These are phyloP conservation scores for Meleagris gallopavo DNA, from an alignment of 2,113 vertebrate species.

Conservation along the genomic window DNA sequence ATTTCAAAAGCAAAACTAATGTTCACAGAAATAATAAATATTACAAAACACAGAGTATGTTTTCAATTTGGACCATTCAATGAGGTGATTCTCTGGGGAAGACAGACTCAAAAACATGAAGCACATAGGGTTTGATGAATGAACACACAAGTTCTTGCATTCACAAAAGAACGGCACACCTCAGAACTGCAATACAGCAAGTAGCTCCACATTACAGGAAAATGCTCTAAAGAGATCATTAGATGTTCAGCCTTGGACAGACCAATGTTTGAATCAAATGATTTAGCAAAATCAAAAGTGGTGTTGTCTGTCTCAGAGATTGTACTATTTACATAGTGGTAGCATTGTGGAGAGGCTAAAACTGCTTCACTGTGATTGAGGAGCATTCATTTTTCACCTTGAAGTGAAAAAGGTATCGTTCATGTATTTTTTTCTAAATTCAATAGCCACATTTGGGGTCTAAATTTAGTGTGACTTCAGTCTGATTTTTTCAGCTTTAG, in stretches of 20 bases:
- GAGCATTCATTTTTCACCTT: not conserved
- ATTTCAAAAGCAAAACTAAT: constrained; percentile 70
- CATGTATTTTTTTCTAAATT: not conserved
- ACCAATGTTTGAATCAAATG: constrained; percentile 63
- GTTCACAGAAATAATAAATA: constrained; percentile 59
- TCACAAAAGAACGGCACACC: constrained; percentile 10
- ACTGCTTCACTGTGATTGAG: not conserved
- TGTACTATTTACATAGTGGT: not conserved
- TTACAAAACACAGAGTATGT: constrained; percentile 61
- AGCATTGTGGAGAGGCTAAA: not conserved
- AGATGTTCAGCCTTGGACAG: constrained; percentile 42
- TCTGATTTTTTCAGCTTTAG: not conserved
- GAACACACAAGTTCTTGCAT: constrained; percentile 59
- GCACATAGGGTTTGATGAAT: constrained; percentile 56
- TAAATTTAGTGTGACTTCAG: not conserved
- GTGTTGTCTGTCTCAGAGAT: not conserved
- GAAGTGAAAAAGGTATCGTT: not conserved
- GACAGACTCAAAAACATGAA: constrained; percentile 64
- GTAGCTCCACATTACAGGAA: constrained; percentile 62
- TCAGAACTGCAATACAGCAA: constrained; percentile 70
- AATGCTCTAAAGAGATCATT: not conserved
- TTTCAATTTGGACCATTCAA: constrained; percentile 71
- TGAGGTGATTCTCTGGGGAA: constrained; percentile 74
- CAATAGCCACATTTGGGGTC: not conserved
- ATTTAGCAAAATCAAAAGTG: constrained; percentile 44